Conservation (phyloP, 2,113 vertebrate species). For the Heteronetta atricapilla region DNA sequence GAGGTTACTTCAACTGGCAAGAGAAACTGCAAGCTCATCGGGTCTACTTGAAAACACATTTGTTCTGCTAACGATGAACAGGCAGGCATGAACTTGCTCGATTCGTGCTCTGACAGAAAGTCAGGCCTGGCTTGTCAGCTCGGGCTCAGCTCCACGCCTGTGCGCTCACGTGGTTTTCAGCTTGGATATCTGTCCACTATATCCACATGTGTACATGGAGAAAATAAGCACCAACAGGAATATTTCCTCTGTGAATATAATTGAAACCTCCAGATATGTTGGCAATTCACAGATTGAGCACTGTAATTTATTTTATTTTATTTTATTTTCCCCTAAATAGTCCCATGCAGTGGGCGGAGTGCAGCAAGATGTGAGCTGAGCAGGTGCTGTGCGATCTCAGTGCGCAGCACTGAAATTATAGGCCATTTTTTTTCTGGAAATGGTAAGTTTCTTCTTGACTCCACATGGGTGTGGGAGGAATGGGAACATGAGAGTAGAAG, state of each 20-base stretch:
- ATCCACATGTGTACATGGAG: neutral
- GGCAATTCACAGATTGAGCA: neutral
- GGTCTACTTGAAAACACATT: neutral
- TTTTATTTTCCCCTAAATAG: neutral
- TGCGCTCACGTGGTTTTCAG: neutral
- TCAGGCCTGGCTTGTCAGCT: neutral
- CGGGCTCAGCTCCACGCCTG: neutral
- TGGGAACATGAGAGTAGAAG: rapidly evolving
- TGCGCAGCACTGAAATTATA: neutral
- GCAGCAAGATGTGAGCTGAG: neutral
- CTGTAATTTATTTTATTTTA: no score
- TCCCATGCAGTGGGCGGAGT: neutral
- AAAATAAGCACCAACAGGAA: neutral
- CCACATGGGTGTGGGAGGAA: neutral
- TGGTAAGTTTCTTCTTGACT: neutral
- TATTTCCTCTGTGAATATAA: neutral
- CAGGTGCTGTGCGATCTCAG: neutral
- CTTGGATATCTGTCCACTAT: neutral
- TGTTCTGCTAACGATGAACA: neutral
- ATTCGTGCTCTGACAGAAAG: neutral
- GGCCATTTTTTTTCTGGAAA: neutral
- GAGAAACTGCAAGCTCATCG: neutral
- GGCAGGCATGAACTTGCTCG: rapidly evolving
- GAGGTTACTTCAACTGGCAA: neutral
- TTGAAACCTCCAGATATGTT: neutral